Evolutionary conservation across 2,113 vertebrate genomes (phyloP), one percentile per base, ranked within the genome.

Genomic region (Taurulus bubalis): DNA sequence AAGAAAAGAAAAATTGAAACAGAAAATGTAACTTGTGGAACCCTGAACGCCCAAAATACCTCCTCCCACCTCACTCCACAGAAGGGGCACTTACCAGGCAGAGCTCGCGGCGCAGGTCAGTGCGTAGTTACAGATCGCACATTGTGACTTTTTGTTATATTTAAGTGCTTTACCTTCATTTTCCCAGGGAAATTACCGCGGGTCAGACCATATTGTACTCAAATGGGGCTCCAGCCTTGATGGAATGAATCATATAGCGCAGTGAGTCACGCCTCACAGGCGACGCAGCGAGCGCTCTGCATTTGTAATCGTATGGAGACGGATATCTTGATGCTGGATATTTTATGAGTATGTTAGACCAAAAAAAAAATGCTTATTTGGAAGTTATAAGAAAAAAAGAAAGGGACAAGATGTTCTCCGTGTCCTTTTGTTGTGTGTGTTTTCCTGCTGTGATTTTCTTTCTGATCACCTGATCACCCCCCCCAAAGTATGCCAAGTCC

Each of bases 201-300:
- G 81, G 78, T 82, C 67, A 73, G 69, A 65, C 28, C 42, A 22
- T 42, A 49, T n/a, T 76, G 53, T 85, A 56, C 56, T 83, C 49
- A 71, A 42, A 82, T 34, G 70, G 67, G 28, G 68, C 63, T 80
- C 9, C 71, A 83, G 72, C 75, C 56, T 75, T 73, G 74, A 85
- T 75, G 42, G 69, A 75, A 78, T 89, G 75, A 87, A 80, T 90
- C 75, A 85, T 71, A 47, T 42, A 22, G 38, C 38, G 63, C 59
- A 56, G 40, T 89, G 86, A 84, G 51, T 85, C 86, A 89, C 68
- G 38, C 14, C 67, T 55, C 42, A 70, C 36, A 67, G 73, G 60
- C 59, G 72, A 75, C 71, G 69, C 62, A 42, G 66, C 72, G 59
- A 77, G 34, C 9, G 14, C 32, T n/a, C 30, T 47, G 69, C 30